Base-by-base conservation (phyloP, 2,888 invertebrate species). In the Petrolisthes cinctipes region DNA sequence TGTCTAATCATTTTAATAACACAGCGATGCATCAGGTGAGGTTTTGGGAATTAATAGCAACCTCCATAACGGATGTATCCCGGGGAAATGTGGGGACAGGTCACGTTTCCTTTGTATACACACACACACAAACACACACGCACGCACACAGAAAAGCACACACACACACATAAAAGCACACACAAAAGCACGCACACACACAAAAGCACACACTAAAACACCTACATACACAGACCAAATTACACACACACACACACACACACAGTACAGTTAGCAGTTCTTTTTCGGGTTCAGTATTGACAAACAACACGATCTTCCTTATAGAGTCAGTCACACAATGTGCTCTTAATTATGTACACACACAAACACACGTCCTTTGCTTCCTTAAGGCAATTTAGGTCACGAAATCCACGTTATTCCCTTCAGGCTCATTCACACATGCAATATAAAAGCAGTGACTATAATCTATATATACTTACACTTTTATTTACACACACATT, bases 1-100 rank as follows among this genome's bases (percentile, higher is more conserved):
- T 66, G 75, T 78, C 84, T 84, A 84, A 84, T 84, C 78, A 84
- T 84, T 84, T 78, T 78, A 84, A 84, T 84, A 84, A 78, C 78
- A 61, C 78, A 17, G 82, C 53, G n/a, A 68, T 78, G 78, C 78
- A 78, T 78, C 84, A 84, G 56, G 51, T 17, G 37, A 37, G 78
- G 78, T 76, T 78, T 78, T 51, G 53, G 78, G 84, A 61, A 84
- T 84, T 84, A 84, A 84, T 84, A 78, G 61, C 84, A 61, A 66
- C 61, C 75, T 56, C 78, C 78, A 84, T 78, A 84, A 84, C 78
- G 78, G 73, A 84, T 78, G 84, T 78, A 78, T 84, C 78, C 53
- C 37, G 17, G 53, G 61, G 78, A 84, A 53, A 78, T 78, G 78
- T 78, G 71, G 78, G 51, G 54, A 68, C 6, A 54, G 23, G 68